A percentile compares a stretch with the other conserved stretches of the same genome.
These are phyloP conservation scores for Staurois parvus DNA, from an alignment of 2,797 vertebrate genomes.

Conservation along the genomic window DNA sequence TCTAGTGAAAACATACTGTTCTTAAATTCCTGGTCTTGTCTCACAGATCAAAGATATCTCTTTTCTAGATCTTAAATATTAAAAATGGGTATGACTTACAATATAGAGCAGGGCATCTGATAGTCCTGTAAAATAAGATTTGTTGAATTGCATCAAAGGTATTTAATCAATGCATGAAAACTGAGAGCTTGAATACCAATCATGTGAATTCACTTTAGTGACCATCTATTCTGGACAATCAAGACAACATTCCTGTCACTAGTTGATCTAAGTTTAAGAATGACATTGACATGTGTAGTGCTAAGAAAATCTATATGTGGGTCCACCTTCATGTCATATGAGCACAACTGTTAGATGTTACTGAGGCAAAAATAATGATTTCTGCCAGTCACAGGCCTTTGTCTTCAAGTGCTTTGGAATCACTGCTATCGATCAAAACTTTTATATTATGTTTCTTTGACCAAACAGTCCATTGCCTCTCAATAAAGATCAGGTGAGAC, in stretches of 20 bases:
- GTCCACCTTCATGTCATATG: background rate
- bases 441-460: background rate
- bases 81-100: conserved; percentile 2
- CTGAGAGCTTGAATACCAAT: background rate
- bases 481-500: background rate
- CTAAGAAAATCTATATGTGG: conserved; percentile 17
- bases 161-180: background rate
- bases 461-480: background rate
- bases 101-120: background rate
- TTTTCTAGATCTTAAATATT: background rate
- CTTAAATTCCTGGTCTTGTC: background rate
- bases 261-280: conserved; percentile 14
- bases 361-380: conserved; percentile 21
- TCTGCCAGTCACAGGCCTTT: conserved; percentile 13
- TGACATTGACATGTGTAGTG: background rate
- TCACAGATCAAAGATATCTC: background rate
- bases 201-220: background rate
- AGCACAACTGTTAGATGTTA: background rate
- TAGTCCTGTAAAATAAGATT: conserved; percentile 1
- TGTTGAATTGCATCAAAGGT: background rate
- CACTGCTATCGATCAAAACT: background rate
- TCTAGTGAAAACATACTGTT: conserved; percentile 1
- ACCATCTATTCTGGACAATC: background rate
- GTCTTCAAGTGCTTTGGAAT: background rate
- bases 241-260: conserved; percentile 6